These are phyloP conservation scores for Pomacea maculata DNA, from an alignment of 1,140 invertebrate species.

Conservation along the genomic window DNA sequence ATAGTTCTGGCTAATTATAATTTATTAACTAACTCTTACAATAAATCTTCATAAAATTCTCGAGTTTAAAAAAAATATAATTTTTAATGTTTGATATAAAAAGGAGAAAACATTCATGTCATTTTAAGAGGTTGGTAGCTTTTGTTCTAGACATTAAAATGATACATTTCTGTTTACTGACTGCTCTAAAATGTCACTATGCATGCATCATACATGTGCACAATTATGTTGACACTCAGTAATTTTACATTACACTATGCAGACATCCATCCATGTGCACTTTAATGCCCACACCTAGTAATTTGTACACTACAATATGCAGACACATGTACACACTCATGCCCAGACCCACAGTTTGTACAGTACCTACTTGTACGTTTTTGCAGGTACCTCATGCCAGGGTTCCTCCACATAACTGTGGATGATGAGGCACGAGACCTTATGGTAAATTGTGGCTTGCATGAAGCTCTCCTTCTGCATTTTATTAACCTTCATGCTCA, in stretches of 20 bases:
- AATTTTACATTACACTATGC: too few relatives aligned
- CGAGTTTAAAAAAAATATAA: too few relatives aligned
- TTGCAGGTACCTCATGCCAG: conserved; percentile 82
- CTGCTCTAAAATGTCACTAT: too few relatives aligned
- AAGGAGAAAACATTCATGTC: too few relatives aligned
- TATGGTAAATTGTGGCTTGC: conserved; percentile 77
- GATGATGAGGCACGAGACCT: conserved; percentile 87
- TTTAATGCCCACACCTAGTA: not conserved
- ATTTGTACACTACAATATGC: not conserved
- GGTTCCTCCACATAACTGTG: conserved; percentile 87
- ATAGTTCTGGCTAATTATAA: too few relatives aligned
- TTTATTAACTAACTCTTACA: not conserved
- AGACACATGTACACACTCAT: not conserved
- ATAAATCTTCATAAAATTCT: not conserved
- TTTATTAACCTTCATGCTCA: conserved; percentile 82
- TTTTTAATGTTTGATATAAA: too few relatives aligned
- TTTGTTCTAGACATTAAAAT: too few relatives aligned
- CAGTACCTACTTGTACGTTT: conserved; percentile 70
- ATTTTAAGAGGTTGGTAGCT: too few relatives aligned
- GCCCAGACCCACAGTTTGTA: not conserved
- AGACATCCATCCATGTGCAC: not conserved
- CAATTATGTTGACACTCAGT: too few relatives aligned
- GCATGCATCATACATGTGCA: too few relatives aligned
- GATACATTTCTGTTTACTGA: too few relatives aligned
- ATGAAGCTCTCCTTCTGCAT: conserved; percentile 81